These are phyloP conservation scores for Varroa destructor DNA, from an alignment of 1,140 invertebrate species.

Conservation along the genomic window DNA sequence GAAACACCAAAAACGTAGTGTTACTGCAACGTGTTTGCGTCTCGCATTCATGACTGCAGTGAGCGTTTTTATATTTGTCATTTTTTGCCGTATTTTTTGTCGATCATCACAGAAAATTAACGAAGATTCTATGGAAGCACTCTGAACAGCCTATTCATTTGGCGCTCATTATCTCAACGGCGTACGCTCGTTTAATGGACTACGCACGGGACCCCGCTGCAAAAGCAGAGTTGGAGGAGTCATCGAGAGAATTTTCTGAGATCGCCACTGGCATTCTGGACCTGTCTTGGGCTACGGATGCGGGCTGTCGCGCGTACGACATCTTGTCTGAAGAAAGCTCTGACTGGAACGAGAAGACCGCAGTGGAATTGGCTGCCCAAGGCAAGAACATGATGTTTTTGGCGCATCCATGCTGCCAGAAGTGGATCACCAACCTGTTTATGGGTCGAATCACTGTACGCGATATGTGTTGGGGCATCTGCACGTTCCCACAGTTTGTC, in stretches of 20 bases:
- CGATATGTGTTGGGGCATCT: constrained; percentile 39
- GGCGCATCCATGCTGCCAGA: constrained; percentile 44
- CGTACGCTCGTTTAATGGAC: constrained; percentile 35
- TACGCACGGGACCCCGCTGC: constrained; percentile 36
- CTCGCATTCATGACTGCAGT: no score
- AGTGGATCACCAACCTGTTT: constrained; percentile 41
- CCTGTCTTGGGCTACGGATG: constrained; percentile 39
- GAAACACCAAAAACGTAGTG: no score
- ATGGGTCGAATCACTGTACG: constrained; percentile 40
- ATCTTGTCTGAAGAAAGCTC: constrained; percentile 39
- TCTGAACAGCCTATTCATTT: constrained; percentile 43
- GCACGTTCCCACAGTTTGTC: constrained; percentile 38
- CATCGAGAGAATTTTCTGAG: constrained; percentile 41
- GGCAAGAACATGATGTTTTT: constrained; percentile 38
- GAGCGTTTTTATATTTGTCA: no score
- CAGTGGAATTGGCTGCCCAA: constrained; percentile 36
- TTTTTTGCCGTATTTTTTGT: no score
- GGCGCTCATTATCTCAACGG: constrained; percentile 39
- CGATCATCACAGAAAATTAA: constrained; percentile 36
- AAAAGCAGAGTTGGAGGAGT: constrained; percentile 35
- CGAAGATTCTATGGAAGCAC: constrained; percentile 42
- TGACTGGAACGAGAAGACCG: constrained; percentile 41
- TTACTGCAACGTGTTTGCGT: no score
- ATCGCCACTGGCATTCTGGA: constrained; percentile 42
- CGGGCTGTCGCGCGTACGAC: constrained; percentile 38